phyloP scores from a whole-genome alignment of 1,140 invertebrate genomes.

The Solenopsis invicta region DNA sequence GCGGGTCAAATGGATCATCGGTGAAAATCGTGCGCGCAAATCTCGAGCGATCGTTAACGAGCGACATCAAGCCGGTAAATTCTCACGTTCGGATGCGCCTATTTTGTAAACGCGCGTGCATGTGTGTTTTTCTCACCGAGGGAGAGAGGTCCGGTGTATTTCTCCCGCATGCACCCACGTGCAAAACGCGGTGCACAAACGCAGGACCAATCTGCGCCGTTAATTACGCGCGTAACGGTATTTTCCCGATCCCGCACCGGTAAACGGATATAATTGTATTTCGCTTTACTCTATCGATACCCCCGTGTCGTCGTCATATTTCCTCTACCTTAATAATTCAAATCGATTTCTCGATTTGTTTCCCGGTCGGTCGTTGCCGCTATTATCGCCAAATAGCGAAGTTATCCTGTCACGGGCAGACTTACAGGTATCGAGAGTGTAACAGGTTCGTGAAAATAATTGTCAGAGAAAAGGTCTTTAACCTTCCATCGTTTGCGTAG shows the following conservation, averaged over 20 bases:
- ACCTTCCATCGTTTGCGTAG: not conserved
- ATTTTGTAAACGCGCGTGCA: slow-evolving; percentile 20
- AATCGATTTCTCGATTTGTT: slow-evolving; percentile 47
- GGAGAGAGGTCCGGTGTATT: not conserved
- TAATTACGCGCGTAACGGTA: slow-evolving; percentile 50
- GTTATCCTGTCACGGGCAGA: slow-evolving; percentile 48
- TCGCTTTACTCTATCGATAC: slow-evolving; percentile 29
- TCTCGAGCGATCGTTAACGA: slow-evolving; percentile 55
- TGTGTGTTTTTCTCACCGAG: not conserved
- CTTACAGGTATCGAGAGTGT: slow-evolving; percentile 31
- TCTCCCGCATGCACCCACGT: not conserved
- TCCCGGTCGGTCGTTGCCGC: not conserved
- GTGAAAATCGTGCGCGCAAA: slow-evolving; percentile 36
- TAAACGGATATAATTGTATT: slow-evolving; percentile 57
- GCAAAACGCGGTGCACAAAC: not conserved
- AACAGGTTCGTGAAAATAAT: slow-evolving; percentile 55
- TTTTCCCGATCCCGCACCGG: slow-evolving; percentile 50
- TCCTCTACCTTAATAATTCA: slow-evolving; percentile 52
- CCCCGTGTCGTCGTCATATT: slow-evolving; percentile 41
- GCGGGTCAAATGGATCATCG: slow-evolving; percentile 54
- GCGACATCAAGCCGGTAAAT: slow-evolving; percentile 41
- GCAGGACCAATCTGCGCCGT: slow-evolving; percentile 17
- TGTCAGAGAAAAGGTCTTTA: slow-evolving; percentile 31
- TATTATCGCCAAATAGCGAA: slow-evolving; percentile 47
- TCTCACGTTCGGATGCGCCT: slow-evolving; percentile 32